Percentiles rank a stretch among this genome's conserved stretches.
Evolutionary conservation across 2,113 vertebrate genomes (phyloP).

Genomic region (rat (Rattus norvegicus)): GRCr8 NC_086021.1:175338501-175339000

Average conservation of each 20-base stretch:
- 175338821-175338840: neutral
- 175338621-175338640: neutral
- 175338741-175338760: accelerated
- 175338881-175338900: neutral
- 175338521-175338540: neutral
- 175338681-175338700: neutral
- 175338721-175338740: accelerated
- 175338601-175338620: neutral
- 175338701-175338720: neutral
- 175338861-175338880: neutral
- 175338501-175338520: neutral
- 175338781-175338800: accelerated
- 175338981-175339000: neutral
- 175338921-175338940: neutral
- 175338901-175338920: neutral
- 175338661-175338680: neutral
- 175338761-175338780: accelerated
- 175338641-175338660: neutral
- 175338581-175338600: neutral
- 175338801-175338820: accelerated
- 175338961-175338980: neutral
- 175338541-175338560: neutral
- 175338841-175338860: neutral
- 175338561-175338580: neutral
- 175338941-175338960: neutral